A percentile compares a stretch with the other conserved stretches of the same genome.
Conservation (phyloP, 2,888 invertebrate genomes). For the Amphipyra tragopoginis region DNA sequence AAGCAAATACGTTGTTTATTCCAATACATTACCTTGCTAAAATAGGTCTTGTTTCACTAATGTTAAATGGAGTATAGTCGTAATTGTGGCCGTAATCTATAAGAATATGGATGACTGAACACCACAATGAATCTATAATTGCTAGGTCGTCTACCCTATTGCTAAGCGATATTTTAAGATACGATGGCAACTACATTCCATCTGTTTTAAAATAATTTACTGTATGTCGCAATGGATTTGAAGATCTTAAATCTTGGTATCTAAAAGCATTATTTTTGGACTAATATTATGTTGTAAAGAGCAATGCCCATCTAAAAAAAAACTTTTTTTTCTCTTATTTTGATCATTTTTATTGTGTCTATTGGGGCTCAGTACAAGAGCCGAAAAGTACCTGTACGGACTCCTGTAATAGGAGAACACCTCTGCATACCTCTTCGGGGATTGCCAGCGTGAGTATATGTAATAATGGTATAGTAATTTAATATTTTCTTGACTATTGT, state of each 20-base stretch:
- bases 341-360: too few species aligned
- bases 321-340: too few species aligned
- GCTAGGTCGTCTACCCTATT: slow-evolving; percentile 33
- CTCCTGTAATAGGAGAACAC: too few species aligned
- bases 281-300: not conserved
- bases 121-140: slow-evolving; percentile 30
- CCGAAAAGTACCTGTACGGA: too few species aligned
- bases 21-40: not conserved
- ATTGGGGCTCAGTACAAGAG: too few species aligned
- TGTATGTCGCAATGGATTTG: slow-evolving; percentile 1
- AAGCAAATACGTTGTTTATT: too few species aligned
- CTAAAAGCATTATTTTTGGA: slow-evolving; percentile 22
- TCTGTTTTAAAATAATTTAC: slow-evolving; percentile 31
- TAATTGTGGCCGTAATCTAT: slow-evolving; percentile 18
- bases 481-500: too few species aligned
- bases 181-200: slow-evolving; percentile 37
- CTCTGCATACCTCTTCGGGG: too few species aligned
- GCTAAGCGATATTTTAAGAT: slow-evolving; percentile 39
- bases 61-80: too few species aligned
- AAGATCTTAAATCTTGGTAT: slow-evolving; percentile 12
- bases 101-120: slow-evolving; percentile 41
- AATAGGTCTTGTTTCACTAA: not conserved
- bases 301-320: not conserved
- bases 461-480: too few species aligned
- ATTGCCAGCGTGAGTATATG: too few species aligned